Evolutionary conservation across 2,888 invertebrate species (phyloP).

Genomic region (Meteorus colon): DNA sequence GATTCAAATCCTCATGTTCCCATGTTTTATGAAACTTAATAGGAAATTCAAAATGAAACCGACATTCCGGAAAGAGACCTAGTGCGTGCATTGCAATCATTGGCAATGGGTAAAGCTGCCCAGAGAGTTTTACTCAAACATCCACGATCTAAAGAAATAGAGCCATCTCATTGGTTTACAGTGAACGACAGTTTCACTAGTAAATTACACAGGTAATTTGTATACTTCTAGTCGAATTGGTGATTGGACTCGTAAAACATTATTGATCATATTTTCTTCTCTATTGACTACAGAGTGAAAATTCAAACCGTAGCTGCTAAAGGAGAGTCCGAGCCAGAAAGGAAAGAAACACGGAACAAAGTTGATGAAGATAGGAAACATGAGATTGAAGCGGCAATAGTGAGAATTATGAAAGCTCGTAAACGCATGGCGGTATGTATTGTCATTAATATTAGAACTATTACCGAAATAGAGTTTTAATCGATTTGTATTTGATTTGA

Average conservation of each 20-base stretch:
- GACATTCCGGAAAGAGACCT: conserved; percentile 99
- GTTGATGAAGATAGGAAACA: conserved; percentile 99
- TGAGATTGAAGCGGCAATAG: conserved; percentile 99
- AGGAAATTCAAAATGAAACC: conserved; percentile 96
- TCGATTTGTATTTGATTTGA: conserved; percentile 41
- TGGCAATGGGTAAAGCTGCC: conserved; percentile 98
- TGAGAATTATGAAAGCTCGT: conserved; percentile 98
- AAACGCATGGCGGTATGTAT: conserved; percentile 89
- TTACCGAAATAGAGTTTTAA: not conserved
- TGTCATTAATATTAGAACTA: conserved; percentile 20
- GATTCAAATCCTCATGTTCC: too few species aligned
- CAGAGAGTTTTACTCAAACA: conserved; percentile 95
- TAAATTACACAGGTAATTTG: conserved; percentile 88
- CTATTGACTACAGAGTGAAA: conserved; percentile 81
- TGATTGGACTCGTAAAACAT: too few species aligned
- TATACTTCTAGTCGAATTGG: not conserved
- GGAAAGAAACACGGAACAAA: conserved; percentile 97
- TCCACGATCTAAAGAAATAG: conserved; percentile 98
- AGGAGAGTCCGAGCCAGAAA: conserved; percentile 99
- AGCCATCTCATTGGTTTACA: conserved; percentile 91
- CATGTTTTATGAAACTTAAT: conserved; percentile 52
- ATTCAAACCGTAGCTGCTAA: conserved; percentile 96
- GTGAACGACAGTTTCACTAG: conserved; percentile 99
- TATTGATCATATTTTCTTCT: not conserved
- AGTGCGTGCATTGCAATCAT: conserved; percentile 95